phyloP scores from a whole-genome alignment of 2,888 invertebrate species.

The Hipparchia semele region DNA sequence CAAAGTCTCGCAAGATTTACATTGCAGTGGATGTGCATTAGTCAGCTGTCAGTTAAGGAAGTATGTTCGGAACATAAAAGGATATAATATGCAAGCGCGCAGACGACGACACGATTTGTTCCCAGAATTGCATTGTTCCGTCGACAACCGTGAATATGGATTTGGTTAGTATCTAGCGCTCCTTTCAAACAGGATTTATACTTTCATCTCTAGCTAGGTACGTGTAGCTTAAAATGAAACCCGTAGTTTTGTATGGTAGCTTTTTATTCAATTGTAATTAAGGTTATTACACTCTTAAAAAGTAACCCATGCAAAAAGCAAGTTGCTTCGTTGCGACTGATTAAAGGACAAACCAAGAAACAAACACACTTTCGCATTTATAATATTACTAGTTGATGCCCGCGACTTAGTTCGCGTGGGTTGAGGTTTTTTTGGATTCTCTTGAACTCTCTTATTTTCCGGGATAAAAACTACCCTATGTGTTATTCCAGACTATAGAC shows the following conservation, averaged over 20 bases:
- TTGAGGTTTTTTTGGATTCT: no score
- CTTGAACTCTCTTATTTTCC: no score
- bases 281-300: no score
- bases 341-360: no score
- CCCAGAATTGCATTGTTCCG: slow-evolving; percentile 73
- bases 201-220: slow-evolving; percentile 27
- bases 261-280: background rate
- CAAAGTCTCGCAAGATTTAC: slow-evolving; percentile 7
- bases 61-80: slow-evolving; percentile 17
- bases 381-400: no score
- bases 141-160: slow-evolving; percentile 73
- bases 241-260: background rate
- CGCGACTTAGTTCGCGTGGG: no score
- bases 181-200: slow-evolving; percentile 41
- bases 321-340: no score
- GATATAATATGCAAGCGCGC: slow-evolving; percentile 22
- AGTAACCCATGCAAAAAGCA: no score
- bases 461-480: no score
- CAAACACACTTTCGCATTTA: no score
- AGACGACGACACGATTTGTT: slow-evolving; percentile 63
- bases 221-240: slow-evolving; percentile 18
- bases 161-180: slow-evolving; percentile 58
- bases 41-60: slow-evolving; percentile 32
- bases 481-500: background rate
- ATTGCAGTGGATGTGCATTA: slow-evolving; percentile 27